Evolutionary conservation across 2,797 vertebrate species (phyloP).

Genomic region (Xiphophorus birchmanni): DNA sequence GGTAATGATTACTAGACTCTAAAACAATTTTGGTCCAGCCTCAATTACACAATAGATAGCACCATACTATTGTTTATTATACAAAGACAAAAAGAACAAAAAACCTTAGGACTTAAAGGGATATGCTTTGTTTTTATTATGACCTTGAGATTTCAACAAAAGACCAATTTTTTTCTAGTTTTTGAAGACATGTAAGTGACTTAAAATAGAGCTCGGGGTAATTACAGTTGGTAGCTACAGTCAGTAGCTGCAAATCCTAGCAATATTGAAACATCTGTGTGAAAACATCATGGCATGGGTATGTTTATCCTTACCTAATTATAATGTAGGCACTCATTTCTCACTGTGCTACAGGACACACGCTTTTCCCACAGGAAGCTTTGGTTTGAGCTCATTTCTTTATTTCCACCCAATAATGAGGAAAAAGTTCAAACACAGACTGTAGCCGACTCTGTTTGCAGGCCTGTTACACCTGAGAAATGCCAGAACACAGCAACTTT

Average conservation of each 20-base stretch:
- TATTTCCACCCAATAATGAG: conserved; percentile 6
- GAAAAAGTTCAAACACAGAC: conserved; percentile 10
- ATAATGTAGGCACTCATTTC: background rate
- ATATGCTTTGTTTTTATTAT: background rate
- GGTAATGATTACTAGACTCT: background rate
- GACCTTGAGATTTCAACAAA: background rate
- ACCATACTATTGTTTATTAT: background rate
- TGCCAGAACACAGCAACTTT: conserved; percentile 4
- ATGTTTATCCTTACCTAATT: conserved; percentile 1
- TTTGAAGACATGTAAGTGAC: background rate
- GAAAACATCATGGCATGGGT: background rate
- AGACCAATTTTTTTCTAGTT: background rate
- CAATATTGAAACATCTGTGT: conserved; percentile 4
- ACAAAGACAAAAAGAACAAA: background rate
- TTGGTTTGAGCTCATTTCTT: background rate
- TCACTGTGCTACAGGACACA: background rate
- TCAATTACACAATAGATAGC: background rate
- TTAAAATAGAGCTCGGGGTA: background rate
- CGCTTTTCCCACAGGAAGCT: background rate
- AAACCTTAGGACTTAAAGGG: background rate
- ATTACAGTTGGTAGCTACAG: background rate
- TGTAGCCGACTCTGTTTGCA: conserved; percentile 13
- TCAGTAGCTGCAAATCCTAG: conserved; percentile 1
- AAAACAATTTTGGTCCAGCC: background rate
- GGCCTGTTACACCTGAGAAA: conserved; percentile 1